Percentiles rank a stretch among this genome's conserved stretches.
These are phyloP conservation scores for Cecidostiba fungosa DNA, from an alignment of 2,888 invertebrate genomes.

Conservation along the genomic window DNA sequence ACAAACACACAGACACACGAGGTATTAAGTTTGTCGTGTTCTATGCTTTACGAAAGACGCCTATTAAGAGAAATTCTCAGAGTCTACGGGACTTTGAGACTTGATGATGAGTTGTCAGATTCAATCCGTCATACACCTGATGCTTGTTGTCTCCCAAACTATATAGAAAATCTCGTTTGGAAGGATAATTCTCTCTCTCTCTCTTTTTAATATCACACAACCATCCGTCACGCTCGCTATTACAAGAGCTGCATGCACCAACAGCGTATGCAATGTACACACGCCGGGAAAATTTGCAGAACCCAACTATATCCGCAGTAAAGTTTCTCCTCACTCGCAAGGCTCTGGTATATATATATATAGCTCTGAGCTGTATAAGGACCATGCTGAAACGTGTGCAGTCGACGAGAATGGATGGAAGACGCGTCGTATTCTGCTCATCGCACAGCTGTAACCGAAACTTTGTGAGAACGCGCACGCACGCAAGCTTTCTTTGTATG, in stretches of 20 bases:
- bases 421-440: background rate
- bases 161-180: too few relatives aligned
- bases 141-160: background rate
- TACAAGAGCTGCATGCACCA: too few relatives aligned
- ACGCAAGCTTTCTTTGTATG: conserved; percentile 21
- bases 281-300: too few relatives aligned
- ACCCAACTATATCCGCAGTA: background rate
- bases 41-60: background rate
- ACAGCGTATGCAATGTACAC: too few relatives aligned
- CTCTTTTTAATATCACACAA: too few relatives aligned
- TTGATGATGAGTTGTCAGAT: conserved; percentile 70
- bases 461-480: background rate
- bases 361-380: background rate
- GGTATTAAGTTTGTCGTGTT: background rate
- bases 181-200: too few relatives aligned
- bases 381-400: background rate
- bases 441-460: background rate
- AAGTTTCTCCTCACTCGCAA: background rate
- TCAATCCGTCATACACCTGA: background rate
- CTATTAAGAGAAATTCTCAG: conserved; percentile 63
- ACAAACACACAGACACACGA: too few relatives aligned
- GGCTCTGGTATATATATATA: background rate
- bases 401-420: conserved; percentile 12
- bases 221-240: too few relatives aligned
- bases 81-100: conserved; percentile 72